Evolutionary conservation across 2,113 vertebrate genomes (phyloP).

Genomic region (mouse (Mus musculus)): GRCm39 chr8:126390001-126390500

Average conservation of each 20-base stretch:
- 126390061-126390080: neutral
- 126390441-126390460: constrained; percentile 1
- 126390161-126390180: neutral
- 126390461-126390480: neutral
- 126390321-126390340: neutral
- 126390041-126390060: neutral
- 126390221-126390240: neutral
- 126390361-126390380: neutral
- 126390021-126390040: neutral
- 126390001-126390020: no score
- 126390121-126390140: neutral
- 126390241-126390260: neutral
- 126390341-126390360: neutral
- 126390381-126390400: neutral
- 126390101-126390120: neutral
- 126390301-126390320: constrained; percentile 8
- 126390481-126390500: neutral
- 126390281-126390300: neutral
- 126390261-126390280: neutral
- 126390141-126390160: neutral
- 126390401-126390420: neutral
- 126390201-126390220: neutral
- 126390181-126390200: no score
- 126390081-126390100: neutral
- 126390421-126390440: neutral